Base-by-base conservation (phyloP, 1,140 invertebrate species). In the Melipona quadrifasciata region DNA sequence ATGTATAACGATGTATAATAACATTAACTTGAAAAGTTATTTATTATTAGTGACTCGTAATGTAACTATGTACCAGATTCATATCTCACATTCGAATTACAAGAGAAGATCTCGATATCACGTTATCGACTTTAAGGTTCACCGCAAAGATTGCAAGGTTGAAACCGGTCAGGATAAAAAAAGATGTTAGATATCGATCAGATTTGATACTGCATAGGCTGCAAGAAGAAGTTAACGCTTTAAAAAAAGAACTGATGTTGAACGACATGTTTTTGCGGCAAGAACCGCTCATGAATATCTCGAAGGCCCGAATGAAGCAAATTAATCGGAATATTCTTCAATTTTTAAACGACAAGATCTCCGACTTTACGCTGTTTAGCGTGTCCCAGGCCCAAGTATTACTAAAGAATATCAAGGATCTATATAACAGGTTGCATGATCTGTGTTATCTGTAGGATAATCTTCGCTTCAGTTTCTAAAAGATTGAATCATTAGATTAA, bases 251-350 rank as follows among this genome's bases (percentile, higher is more conserved):
- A 24, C 53, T 91, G 53, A 84, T 57, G 11, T 16, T 91, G 4
- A 90, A 90, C 12, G 67, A 89, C n/a, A 71, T 91, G 70, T 70
- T 91, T 55, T 55, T 87, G 51, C 71, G 67, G n/a, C 89, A 91
- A 31, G 90, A 91, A 57, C n/a, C 83, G 17, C 12, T 61, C 21
- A 68, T 70, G 47, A 90, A 90, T n/a, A 82, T 91, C 17, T 91
- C 90, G 6, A 79, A 68, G 27, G 27, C 72, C 2, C 85, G 90
- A 27, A 17, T 55, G 16, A 74, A 90, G 51, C 87, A 90, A 31
- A 91, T 91, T 1, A 65, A 79, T 17, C 76, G 76, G 1, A 85
- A 75, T 51, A 51, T 86, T 19, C 16, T 85, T 11, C 80, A 77
- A 39, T 91, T 89, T 74, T 70, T 91, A 17, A 73, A 86, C 14